Evolutionary conservation across 2,113 vertebrate genomes (phyloP).

Genomic region (Podarcis muralis): DNA sequence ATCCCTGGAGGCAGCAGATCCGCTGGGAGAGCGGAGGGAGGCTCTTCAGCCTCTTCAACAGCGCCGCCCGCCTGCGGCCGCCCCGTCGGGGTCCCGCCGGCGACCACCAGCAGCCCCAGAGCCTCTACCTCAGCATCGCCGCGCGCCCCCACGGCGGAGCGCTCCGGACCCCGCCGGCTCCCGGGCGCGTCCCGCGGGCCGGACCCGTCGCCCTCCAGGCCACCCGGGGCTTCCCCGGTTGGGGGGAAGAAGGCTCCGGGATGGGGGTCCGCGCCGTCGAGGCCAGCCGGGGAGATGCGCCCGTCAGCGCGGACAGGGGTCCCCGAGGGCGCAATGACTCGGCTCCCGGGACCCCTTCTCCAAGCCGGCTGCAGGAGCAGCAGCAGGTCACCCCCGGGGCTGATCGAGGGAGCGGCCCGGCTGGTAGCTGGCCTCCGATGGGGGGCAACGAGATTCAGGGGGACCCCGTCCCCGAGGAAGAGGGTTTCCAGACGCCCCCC

Average conservation of each 20-base stretch:
- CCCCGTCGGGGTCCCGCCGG: background rate
- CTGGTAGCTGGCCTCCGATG: background rate
- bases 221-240: background rate
- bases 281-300: background rate
- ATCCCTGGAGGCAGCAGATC: conserved; percentile 72
- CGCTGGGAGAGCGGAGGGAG: conserved; percentile 77
- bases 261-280: background rate
- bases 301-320: rapidly evolving
- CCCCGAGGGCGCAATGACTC: background rate
- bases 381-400: background rate
- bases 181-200: background rate
- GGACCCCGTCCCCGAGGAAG: background rate
- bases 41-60: conserved; percentile 75
- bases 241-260: background rate
- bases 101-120: background rate
- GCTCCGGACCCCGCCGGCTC: background rate
- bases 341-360: background rate
- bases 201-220: background rate
- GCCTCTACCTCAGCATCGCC: conserved; percentile 48
- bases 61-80: conserved; percentile 70
- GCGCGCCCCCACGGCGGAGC: conserved; percentile 32
- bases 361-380: background rate
- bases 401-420: too few relatives aligned
- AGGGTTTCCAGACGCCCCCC: background rate
- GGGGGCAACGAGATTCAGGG: background rate